These are phyloP conservation scores for Pyrrhura leucotis DNA, from an alignment of 2,797 vertebrate species.

Conservation along the genomic window DNA sequence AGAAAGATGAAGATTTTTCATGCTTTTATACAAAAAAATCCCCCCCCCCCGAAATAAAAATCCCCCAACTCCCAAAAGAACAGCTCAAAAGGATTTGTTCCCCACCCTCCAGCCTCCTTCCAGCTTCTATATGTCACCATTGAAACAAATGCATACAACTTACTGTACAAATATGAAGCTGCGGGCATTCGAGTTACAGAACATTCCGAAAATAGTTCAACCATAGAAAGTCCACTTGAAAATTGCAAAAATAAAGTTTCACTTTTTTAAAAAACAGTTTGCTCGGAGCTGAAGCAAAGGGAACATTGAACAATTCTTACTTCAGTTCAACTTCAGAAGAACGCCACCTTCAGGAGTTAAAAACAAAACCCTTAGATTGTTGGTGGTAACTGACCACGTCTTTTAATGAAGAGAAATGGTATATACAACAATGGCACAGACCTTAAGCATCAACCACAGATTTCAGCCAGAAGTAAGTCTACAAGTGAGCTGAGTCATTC, in stretches of 20 bases:
- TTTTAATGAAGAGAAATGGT: conserved; percentile 33
- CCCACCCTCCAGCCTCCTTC: neutral
- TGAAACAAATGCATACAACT: conserved; percentile 18
- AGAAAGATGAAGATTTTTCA: neutral
- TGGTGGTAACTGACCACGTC: neutral
- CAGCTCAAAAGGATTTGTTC: neutral
- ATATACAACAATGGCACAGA: conserved; percentile 46
- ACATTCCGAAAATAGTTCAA: conserved; percentile 66
- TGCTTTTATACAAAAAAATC: neutral
- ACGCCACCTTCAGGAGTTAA: conserved; percentile 7
- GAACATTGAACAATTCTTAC: conserved; percentile 44
- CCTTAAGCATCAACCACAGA: conserved; percentile 31
- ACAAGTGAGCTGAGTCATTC: conserved; percentile 39
- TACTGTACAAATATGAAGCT: conserved; percentile 64
- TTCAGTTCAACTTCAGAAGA: conserved; percentile 40
- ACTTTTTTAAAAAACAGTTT: conserved; percentile 71
- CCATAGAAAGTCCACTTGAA: conserved; percentile 74
- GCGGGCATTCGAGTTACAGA: conserved; percentile 64
- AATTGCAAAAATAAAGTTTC: conserved; percentile 81
- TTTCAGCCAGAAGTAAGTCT: conserved; percentile 52
- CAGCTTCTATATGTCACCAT: neutral
- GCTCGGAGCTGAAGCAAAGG: conserved; percentile 75
- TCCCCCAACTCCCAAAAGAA: neutral
- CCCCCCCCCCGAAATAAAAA: neutral
- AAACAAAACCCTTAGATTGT: neutral